Base-by-base conservation (phyloP, 2,888 invertebrate genomes). In the Emmelina monodactyla region DNA sequence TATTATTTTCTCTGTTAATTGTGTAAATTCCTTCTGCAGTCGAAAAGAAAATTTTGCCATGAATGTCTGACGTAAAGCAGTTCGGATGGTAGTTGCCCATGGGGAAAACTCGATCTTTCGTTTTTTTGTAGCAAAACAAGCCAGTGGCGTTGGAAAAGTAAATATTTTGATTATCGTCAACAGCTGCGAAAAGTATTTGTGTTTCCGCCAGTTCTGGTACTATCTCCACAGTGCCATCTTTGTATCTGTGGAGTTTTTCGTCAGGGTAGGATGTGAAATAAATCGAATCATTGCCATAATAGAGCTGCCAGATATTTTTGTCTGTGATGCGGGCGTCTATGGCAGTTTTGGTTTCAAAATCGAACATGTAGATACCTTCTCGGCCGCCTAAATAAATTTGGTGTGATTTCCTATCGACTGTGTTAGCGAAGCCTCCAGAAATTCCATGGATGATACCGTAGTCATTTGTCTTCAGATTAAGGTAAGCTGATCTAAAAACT, bases 231-330 rank as follows among this genome's bases (percentile, higher is more conserved):
- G 32, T 16, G 2, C 45, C 41, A 3, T 55, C 34, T 37, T 52
- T 54, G 33, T 48, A 56, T 2, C 47, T 19, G 29, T 45, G 61
- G 0, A 49, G 55, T 34, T 39, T 40, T 39, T 63, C 60, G 0
- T 52, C 39, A 0, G 62, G 58, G 28, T 61, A 69, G 1, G 53
- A 57, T 1, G 68, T 60, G 38, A 61, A 72, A 43, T 68, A 75
- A 1, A 75, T 39, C n/a, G 53, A 50, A 14, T 65, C 53, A 34
- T 61, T 63, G 11, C n/a, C 11, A 37, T 49, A 65, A 35, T 70
- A 73, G 49, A 76, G 47, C 47, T 76, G 72, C 75, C 75, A 76
- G 30, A 73, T 55, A 31, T 54, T 71, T 10, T 46, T 32, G 3
- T 46, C 41, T 0, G 51, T 56, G 1, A 54, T 43, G n/a, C 45